Conservation (phyloP, 2,888 invertebrate genomes). For the Caenorhabditis angaria region DNA sequence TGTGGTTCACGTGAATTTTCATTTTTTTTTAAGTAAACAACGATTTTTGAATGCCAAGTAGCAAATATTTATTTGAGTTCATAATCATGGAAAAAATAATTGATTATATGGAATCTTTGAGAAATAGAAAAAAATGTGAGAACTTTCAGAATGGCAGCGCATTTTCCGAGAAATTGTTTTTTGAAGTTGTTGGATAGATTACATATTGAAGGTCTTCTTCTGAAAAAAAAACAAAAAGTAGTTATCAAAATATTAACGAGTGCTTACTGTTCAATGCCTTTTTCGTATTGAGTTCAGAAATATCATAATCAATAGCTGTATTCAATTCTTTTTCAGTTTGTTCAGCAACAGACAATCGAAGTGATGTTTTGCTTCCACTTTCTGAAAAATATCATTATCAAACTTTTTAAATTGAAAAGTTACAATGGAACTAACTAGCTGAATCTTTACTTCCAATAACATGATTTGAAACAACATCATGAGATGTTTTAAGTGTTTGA, state of each 20-base stretch:
- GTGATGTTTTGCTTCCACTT: not conserved
- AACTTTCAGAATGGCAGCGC: not conserved
- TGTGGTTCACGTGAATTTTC: too few species aligned
- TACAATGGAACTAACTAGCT: not conserved
- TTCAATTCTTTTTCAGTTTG: conserved; percentile 20
- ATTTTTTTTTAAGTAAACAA: too few species aligned
- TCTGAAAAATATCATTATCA: not conserved
- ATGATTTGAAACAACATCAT: not conserved
- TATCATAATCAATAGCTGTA: conserved; percentile 35
- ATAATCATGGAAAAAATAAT: not conserved
- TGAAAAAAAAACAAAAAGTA: conserved; percentile 5
- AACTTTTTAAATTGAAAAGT: not conserved
- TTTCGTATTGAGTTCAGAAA: conserved; percentile 19
- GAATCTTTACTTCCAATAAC: not conserved
- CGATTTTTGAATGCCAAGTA: too few species aligned
- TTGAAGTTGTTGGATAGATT: conserved; percentile 19
- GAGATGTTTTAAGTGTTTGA: not conserved
- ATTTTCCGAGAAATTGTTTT: not conserved
- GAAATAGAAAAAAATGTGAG: not conserved
- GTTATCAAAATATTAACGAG: not conserved
- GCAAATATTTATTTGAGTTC: not conserved
- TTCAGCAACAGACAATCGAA: not conserved
- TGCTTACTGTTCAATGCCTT: conserved; percentile 25
- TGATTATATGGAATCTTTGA: not conserved
- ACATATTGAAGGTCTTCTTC: conserved; percentile 32